Percentiles rank a stretch among this genome's conserved stretches.
Conservation (phyloP, 2,888 invertebrate genomes). For the Lacanobia wlatinum region DNA sequence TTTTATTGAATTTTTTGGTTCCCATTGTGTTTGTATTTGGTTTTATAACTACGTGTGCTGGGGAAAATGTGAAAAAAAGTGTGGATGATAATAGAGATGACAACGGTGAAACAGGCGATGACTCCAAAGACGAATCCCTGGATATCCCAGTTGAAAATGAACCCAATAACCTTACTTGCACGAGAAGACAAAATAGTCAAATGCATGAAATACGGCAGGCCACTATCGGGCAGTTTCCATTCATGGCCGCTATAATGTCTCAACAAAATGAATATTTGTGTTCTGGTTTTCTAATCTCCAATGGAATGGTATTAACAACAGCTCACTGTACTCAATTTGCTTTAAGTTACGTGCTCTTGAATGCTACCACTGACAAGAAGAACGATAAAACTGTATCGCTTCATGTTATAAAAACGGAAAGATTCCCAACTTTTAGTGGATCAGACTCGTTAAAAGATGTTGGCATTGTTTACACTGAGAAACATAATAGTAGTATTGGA, state of each 20-base stretch:
- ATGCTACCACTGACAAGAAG: conserved; percentile 79
- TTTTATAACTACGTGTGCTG: conserved; percentile 69
- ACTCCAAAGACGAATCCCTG: conserved; percentile 81
- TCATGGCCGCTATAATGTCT: conserved; percentile 84
- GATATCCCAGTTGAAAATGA: conserved; percentile 79
- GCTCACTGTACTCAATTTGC: conserved; percentile 77
- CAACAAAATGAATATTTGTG: conserved; percentile 84
- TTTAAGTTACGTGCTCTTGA: conserved; percentile 80
- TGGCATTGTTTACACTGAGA: conserved; percentile 82
- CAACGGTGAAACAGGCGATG: conserved; percentile 78
- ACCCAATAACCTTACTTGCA: conserved; percentile 74
- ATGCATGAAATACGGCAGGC: conserved; percentile 83
- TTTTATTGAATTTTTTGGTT: conserved; percentile 72
- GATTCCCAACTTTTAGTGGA: conserved; percentile 80
- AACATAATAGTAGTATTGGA: conserved; percentile 79
- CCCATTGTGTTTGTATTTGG: conserved; percentile 71
- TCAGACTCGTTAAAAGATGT: conserved; percentile 78
- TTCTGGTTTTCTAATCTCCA: conserved; percentile 81
- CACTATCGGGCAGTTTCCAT: conserved; percentile 80
- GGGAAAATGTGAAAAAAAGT: conserved; percentile 83
- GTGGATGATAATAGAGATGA: conserved; percentile 82
- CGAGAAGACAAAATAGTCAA: conserved; percentile 78
- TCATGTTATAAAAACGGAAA: conserved; percentile 80
- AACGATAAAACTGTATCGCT: conserved; percentile 74
- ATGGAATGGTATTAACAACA: conserved; percentile 83